Base-by-base conservation (phyloP, 2,888 invertebrate genomes). In the Acrocyrtus sp. region DNA sequence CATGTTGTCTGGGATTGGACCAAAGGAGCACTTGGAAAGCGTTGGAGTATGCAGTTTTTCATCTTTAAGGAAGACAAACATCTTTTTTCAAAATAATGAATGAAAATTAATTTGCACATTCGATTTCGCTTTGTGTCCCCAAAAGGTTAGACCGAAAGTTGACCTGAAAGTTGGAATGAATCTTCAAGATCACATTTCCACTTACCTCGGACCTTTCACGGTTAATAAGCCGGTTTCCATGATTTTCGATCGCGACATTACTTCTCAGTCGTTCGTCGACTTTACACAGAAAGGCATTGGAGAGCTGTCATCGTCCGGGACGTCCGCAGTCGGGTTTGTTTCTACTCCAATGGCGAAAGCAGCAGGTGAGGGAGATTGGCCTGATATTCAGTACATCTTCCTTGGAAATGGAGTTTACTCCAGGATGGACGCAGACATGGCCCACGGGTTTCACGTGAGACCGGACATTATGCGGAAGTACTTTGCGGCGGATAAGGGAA, bases 111-210 rank as follows among this genome's bases (percentile, higher is more conserved):
- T 12, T 47, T 8, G 47, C 17, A 12, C 34, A 29, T 21, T 54
- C 19, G 8, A 54, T 15, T 17, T 39, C 76, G 78, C 68, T 78
- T 50, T n/a, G n/a, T n/a, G n/a, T n/a, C n/a, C n/a, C n/a, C n/a
- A n/a, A n/a, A n/a, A n/a, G n/a, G n/a, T n/a, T n/a, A 41, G 53
- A 22, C 63, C 68, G 0, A 74, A 74, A 27, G 53, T 68, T 3
- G 75, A 80, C 47, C 75, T 74, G 15, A 78, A 78, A 15, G 78
- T 80, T 2, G 80, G 80, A 29, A 67, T 63, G 41, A 80, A 80
- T 41, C 47, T 79, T 2, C 79, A 79, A 62, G 77, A 53, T 19
- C 53, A 63, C 34, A 53, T 63, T 41, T 53, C 53, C 12, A 43
- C 53, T 15, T 63, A 63, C 21, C 27, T 65, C 3, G 79, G 79